Base-by-base conservation (phyloP, 2,797 vertebrate species). In the Acipenser oxyrinchus region DNA sequence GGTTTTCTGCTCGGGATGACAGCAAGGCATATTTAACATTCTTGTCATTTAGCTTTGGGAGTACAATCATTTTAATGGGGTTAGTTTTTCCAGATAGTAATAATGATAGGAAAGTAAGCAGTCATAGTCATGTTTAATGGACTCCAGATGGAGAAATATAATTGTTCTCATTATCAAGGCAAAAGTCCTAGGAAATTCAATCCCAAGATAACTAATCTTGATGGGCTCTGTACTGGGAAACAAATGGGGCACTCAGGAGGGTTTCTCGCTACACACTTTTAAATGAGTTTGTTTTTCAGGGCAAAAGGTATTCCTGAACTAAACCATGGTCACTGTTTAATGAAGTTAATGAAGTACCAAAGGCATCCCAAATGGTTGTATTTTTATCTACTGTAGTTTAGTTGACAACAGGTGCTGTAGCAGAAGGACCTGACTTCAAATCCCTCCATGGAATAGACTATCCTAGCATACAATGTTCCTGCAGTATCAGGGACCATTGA, bases 101-200 rank as follows among this genome's bases (percentile, higher is more conserved):
- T 86, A 88, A 87, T 73, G 83, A 83, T 81, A 83, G 86, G 87
- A 86, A 87, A 89, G 87, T 84, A 86, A 80, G 57, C 77, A 83
- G 82, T 84, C 81, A 70, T 87, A 85, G 88, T 88, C 81, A 82
- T 6, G 58, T 85, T 80, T 89, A 89, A 91, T 84, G 81, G 83
- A 79, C 81, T 87, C 90, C 93, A 93, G 89, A 91, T 91, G 88
- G 86, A 83, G 75, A 75, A 79, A 82, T 71, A 79, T 78, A 83
- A 86, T 84, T 81, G 81, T 82, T 83, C 83, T 88, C 82, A 85
- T 91, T 86, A 88, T 78, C 76, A 69, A 84, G 74, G 74, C 67
- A 70, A 74, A 79, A 76, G 72, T 74, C 76, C 69, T 72, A 74
- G 64, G 74, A 72, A 77, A 76, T 70, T 6, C 51, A 68, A 70